A percentile compares a stretch with the other conserved stretches of the same genome.
Conservation (phyloP, 1,140 invertebrate species). For the Temnothorax curvispinosus region DNA sequence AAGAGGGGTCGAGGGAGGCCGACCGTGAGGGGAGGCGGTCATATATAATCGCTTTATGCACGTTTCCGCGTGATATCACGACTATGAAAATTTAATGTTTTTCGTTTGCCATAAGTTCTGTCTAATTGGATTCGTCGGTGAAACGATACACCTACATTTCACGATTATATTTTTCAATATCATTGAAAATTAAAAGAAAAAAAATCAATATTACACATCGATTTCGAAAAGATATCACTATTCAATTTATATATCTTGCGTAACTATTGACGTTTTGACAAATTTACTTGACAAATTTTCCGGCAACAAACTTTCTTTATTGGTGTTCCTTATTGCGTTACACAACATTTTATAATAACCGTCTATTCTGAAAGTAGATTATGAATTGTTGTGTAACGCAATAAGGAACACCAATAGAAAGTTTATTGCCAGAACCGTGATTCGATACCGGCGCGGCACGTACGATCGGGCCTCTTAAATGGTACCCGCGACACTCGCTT, state of each 20-base stretch:
- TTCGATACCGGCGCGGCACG: constrained; percentile 25
- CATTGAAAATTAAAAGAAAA: background rate
- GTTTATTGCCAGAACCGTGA: background rate
- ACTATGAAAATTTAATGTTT: constrained; percentile 40
- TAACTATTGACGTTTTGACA: background rate
- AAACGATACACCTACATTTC: background rate
- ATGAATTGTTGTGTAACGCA: no score
- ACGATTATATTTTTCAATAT: background rate
- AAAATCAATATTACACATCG: background rate
- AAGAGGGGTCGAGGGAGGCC: constrained; percentile 64
- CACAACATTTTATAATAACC: background rate
- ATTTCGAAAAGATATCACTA: background rate
- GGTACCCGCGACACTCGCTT: constrained; percentile 39
- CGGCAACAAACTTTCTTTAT: background rate
- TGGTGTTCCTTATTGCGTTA: background rate
- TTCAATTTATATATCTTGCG: background rate
- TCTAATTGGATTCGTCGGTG: constrained; percentile 13
- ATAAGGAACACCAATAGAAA: background rate
- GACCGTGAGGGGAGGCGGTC: constrained; percentile 2
- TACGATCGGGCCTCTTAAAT: constrained; percentile 40
- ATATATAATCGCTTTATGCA: constrained; percentile 61
- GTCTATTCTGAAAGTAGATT: background rate
- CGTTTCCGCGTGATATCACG: background rate
- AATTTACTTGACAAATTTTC: background rate
- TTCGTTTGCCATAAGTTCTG: background rate